A percentile compares a stretch with the other conserved stretches of the same genome.
phyloP scores from a whole-genome alignment of 2,113 vertebrate genomes.

The Notarius quadriscutis region DNA sequence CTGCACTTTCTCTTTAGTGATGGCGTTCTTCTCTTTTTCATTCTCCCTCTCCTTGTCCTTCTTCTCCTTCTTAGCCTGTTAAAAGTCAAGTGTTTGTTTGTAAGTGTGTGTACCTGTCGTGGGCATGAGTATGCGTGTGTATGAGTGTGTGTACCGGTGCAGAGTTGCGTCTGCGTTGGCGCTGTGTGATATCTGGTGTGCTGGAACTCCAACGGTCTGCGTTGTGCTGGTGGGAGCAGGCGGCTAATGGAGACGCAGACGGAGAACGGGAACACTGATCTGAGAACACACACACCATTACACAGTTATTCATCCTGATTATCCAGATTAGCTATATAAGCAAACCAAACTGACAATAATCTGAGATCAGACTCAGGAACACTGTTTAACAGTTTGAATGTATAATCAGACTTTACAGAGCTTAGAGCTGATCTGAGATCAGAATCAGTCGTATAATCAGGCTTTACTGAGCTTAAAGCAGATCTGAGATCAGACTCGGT shows the following conservation, averaged over 20 bases:
- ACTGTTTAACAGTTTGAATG: background rate
- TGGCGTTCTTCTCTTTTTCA: conserved; percentile 86
- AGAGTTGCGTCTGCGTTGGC: conserved; percentile 73
- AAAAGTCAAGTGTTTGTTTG: background rate
- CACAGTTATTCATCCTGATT: background rate
- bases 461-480: too few relatives aligned
- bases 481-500: conserved; percentile 16
- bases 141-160: conserved; percentile 71
- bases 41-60: conserved; percentile 96
- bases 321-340: background rate
- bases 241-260: conserved; percentile 83
- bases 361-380: conserved; percentile 4
- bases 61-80: conserved; percentile 88
- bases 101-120: background rate
- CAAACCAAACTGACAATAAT: background rate
- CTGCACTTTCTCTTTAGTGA: conserved; percentile 81
- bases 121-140: background rate
- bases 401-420: background rate
- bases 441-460: too few relatives aligned
- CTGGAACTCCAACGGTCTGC: conserved; percentile 77
- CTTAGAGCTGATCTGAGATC: too few relatives aligned
- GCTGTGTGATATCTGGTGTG: conserved; percentile 82
- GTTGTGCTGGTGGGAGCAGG: conserved; percentile 79
- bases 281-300: conserved; percentile 53
- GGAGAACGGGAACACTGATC: conserved; percentile 87